Evolutionary conservation across 30 jellyfish, hydroid and myxozoan species (phyloP).

Genomic region (Aurelia coerulea): DNA sequence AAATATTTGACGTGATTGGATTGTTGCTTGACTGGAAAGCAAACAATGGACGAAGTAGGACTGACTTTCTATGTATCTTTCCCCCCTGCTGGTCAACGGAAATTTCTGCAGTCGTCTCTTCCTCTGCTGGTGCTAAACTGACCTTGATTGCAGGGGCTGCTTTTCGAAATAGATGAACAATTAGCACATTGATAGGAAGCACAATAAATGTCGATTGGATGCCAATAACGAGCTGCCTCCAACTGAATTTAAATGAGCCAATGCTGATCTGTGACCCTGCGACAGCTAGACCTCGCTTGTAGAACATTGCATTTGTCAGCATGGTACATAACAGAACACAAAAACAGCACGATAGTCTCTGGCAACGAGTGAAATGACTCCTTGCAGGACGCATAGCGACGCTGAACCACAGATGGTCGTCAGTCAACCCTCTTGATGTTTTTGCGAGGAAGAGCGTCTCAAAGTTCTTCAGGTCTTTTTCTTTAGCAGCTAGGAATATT

Average conservation of each 20-base stretch:
- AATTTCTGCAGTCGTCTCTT: no score
- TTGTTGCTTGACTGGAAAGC: no score
- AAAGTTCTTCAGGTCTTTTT: constrained; percentile 43
- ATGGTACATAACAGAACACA: constrained; percentile 67
- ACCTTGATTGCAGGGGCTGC: constrained; percentile 28
- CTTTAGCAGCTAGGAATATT: constrained; percentile 56
- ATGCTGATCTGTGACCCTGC: constrained; percentile 40
- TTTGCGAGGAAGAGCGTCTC: constrained; percentile 67
- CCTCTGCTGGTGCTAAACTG: neutral
- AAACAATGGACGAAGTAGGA: no score
- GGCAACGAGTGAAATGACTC: constrained; percentile 77
- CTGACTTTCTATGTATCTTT: no score
- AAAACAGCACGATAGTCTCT: constrained; percentile 84
- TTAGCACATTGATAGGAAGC: constrained; percentile 68
- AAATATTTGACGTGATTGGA: no score
- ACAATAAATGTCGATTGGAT: constrained; percentile 78
- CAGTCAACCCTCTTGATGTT: constrained; percentile 82
- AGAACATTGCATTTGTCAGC: constrained; percentile 88
- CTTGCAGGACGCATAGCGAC: constrained; percentile 73
- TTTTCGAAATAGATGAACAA: constrained; percentile 69
- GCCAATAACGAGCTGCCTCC: constrained; percentile 79
- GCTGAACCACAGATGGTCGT: constrained; percentile 93
- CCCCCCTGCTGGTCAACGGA: no score
- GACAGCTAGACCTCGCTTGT: neutral
- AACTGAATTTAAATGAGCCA: constrained; percentile 52